Base-by-base conservation (phyloP, 2,888 invertebrate species). In the Lochmaea crataegi region DNA sequence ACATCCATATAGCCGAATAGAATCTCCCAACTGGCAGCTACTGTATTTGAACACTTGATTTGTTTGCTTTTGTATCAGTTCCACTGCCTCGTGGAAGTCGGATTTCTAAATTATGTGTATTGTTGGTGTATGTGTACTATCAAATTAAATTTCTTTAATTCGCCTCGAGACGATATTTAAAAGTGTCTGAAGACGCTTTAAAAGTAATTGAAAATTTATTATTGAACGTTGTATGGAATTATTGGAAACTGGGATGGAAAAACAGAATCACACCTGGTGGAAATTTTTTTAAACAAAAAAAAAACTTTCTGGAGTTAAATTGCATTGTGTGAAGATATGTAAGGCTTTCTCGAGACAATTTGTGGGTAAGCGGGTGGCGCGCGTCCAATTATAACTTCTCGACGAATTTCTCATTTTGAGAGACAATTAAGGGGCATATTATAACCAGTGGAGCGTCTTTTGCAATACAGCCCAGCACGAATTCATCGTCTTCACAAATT, bases 381-480 rank as follows among this genome's bases (percentile, higher is more conserved):
- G 87, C 86, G 88, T 88, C 88, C 88, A 88, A 88, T 88, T 88
- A 88, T 88, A 88, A 88, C 87, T 88, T 88, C 87, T 86, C 87
- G 87, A 86, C 88, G 88, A 88, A 88, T 88, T 88, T 88, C 88
- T 88, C 88, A 88, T 88, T 88, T 88, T 87, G 86, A 87, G 87
- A 88, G 88, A 88, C 72, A 75, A 75, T 88, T 88, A 88, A 87
- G 87, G 86, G 87, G 87, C 87, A 88, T 88, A 88, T 88, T 88
- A 88, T 87, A 87, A 86, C 85, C 87, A 84, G 83, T 84, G 84
- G 82, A 86, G 86, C 87, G 86, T 85, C 85, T 82, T 83, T 53
- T 82, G 85, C 85, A 85, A 85, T 86, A 85, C 85, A 84, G 83
- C 83, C 76, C 82, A 76, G 76, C 82, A 81, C 83, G 81, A 83